Percentiles rank a stretch among this genome's conserved stretches.
These are phyloP conservation scores for Trinorchestia longiramus DNA, from an alignment of 1,140 invertebrate species.

Conservation along the genomic window DNA sequence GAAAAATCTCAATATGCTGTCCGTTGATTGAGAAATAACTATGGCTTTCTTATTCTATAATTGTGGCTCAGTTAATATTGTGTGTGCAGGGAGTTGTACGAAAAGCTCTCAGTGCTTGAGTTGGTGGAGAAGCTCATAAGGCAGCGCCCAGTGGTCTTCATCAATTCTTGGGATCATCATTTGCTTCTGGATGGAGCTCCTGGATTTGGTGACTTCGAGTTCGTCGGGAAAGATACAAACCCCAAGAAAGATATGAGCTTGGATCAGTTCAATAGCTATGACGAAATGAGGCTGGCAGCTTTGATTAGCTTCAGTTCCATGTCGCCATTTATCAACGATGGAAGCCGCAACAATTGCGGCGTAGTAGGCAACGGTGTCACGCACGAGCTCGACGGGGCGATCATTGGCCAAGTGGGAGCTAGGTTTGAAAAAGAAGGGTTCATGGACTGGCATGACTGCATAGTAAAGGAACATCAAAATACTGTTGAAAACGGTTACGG, in stretches of 20 bases:
- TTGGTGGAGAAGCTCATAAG: conserved; percentile 70
- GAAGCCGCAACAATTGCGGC: conserved; percentile 75
- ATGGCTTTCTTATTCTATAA: too few species aligned
- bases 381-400: conserved; percentile 68
- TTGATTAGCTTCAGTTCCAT: conserved; percentile 76
- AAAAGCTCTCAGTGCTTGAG: conserved; percentile 48
- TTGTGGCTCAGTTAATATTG: too few species aligned
- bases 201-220: conserved; percentile 73
- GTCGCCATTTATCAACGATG: conserved; percentile 77
- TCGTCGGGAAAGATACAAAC: conserved; percentile 71
- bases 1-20: too few species aligned
- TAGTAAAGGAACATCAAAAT: conserved; percentile 73
- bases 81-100: conserved; percentile 58
- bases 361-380: conserved; percentile 69
- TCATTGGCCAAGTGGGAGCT: conserved; percentile 72
- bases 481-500: conserved; percentile 72
- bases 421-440: conserved; percentile 71
- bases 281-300: conserved; percentile 76
- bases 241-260: conserved; percentile 70
- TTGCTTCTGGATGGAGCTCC: conserved; percentile 72
- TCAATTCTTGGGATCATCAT: conserved; percentile 72
- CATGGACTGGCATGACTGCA: conserved; percentile 76
- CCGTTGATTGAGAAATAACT: too few species aligned
- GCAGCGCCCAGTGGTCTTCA: conserved; percentile 75
- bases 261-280: conserved; percentile 72